Percentiles rank a stretch among this genome's conserved stretches.
Conservation (phyloP, 2,888 invertebrate genomes). For the Drosophila melanosoma region DNA sequence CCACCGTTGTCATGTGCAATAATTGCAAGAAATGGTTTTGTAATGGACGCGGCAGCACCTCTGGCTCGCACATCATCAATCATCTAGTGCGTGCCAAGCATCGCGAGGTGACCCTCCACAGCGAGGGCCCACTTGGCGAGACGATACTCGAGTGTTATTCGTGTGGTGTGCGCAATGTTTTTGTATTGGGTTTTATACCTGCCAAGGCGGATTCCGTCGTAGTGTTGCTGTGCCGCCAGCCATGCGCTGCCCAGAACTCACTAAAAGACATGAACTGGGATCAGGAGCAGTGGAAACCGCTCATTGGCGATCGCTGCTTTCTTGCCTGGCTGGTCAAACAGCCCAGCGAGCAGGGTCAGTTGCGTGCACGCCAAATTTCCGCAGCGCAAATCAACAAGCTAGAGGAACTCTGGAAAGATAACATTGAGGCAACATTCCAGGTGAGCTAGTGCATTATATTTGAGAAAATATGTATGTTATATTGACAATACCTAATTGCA, state of each 20-base stretch:
- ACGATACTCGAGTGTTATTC: constrained; percentile 99
- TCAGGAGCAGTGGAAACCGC: constrained; percentile 99
- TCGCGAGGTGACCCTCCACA: constrained; percentile 98
- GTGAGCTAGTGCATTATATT: constrained; percentile 11
- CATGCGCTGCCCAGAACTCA: constrained; percentile 98
- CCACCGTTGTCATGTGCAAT: constrained; percentile 97
- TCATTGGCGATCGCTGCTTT: constrained; percentile 98
- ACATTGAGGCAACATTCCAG: constrained; percentile 98
- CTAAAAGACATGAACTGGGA: constrained; percentile 99
- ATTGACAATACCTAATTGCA: constrained; percentile 19
- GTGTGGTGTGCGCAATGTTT: constrained; percentile 99
- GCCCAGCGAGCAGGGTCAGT: constrained; percentile 98
- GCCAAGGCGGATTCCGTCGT: constrained; percentile 99
- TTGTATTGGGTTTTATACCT: constrained; percentile 99
- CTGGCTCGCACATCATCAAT: constrained; percentile 99
- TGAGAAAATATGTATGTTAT: constrained; percentile 1
- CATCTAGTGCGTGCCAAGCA: constrained; percentile 99
- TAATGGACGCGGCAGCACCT: constrained; percentile 98
- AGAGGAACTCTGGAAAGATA: constrained; percentile 99
- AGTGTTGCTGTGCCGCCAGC: constrained; percentile 97
- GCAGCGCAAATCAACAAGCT: constrained; percentile 98
- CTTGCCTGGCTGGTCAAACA: constrained; percentile 98
- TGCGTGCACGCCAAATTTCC: constrained; percentile 97
- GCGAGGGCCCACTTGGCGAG: constrained; percentile 98
- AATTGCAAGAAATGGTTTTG: constrained; percentile 99